A percentile compares a stretch with the other conserved stretches of the same genome.
Conservation (phyloP, 2,888 invertebrate species). For the Yponomeuta cagnagella region DNA sequence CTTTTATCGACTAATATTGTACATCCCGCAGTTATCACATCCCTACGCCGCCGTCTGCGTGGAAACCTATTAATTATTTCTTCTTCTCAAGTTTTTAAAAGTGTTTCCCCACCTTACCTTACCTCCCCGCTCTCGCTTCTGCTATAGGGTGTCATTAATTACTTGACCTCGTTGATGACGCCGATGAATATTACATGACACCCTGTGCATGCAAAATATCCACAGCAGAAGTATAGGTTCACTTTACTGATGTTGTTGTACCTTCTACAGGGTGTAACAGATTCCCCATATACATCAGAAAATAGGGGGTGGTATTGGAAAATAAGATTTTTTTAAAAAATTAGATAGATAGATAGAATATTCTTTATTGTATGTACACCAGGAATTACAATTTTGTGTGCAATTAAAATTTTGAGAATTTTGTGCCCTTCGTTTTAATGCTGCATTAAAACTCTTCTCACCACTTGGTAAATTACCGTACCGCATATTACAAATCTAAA, state of each 20-base stretch:
- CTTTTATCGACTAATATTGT: conserved; percentile 6
- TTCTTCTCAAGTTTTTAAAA: conserved; percentile 55
- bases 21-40: conserved; percentile 24
- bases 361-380: too few relatives aligned
- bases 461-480: too few relatives aligned
- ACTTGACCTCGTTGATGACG: conserved; percentile 56
- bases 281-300: neutral
- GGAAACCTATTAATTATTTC: conserved; percentile 71
- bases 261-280: neutral
- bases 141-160: conserved; percentile 40
- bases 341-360: neutral
- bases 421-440: too few relatives aligned
- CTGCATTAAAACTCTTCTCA: too few relatives aligned
- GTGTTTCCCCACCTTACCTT: conserved; percentile 49
- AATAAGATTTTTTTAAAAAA: neutral
- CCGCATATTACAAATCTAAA: too few relatives aligned
- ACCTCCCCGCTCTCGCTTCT: conserved; percentile 22
- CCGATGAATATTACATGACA: conserved; percentile 45
- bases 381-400: too few relatives aligned
- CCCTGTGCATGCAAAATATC: conserved; percentile 18
- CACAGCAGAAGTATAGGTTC: neutral
- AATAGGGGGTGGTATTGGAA: neutral
- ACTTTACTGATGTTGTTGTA: neutral
- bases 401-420: too few relatives aligned
- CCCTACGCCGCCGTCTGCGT: conserved; percentile 37